Evolutionary conservation across 2,888 invertebrate species (phyloP).

Genomic region (Catonia carolina): DNA sequence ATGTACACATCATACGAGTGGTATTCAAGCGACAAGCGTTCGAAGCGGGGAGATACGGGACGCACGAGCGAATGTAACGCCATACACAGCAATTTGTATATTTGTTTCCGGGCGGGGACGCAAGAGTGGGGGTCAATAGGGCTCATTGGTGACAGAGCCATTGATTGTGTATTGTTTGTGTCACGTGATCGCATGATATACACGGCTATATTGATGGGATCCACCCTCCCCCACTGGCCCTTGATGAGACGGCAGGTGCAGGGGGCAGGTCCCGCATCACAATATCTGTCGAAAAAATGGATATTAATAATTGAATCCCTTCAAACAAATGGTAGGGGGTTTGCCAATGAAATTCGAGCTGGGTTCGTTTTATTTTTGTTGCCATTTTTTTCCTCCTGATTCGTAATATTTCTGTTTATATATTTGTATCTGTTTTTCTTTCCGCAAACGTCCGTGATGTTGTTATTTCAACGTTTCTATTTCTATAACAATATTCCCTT

Average conservation of each 20-base stretch:
- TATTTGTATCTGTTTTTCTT: no score
- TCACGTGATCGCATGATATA: conserved; percentile 20
- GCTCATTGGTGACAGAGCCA: conserved; percentile 25
- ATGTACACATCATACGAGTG: not conserved
- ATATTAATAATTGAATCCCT: conserved; percentile 20
- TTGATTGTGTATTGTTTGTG: conserved; percentile 25
- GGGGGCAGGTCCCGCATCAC: not conserved
- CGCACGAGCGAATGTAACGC: conserved; percentile 3
- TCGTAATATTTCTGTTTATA: no score
- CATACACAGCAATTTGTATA: conserved; percentile 24
- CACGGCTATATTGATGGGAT: conserved; percentile 19
- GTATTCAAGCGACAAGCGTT: not conserved
- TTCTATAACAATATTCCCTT: no score
- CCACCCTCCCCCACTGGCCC: conserved; percentile 5
- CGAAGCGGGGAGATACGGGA: not conserved
- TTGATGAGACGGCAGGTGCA: not conserved
- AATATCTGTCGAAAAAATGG: conserved; percentile 17
- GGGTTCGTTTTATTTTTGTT: conserved; percentile 13
- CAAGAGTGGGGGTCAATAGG: conserved; percentile 17
- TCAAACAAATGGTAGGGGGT: not conserved
- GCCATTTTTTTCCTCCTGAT: conserved; percentile 5
- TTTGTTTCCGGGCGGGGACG: conserved; percentile 16
- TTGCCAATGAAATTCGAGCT: conserved; percentile 18
- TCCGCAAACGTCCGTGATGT: no score
- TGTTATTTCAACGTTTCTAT: no score